These are phyloP conservation scores for Poeciliopsis presidionis DNA, from an alignment of 2,797 vertebrate genomes.

Conservation along the genomic window DNA sequence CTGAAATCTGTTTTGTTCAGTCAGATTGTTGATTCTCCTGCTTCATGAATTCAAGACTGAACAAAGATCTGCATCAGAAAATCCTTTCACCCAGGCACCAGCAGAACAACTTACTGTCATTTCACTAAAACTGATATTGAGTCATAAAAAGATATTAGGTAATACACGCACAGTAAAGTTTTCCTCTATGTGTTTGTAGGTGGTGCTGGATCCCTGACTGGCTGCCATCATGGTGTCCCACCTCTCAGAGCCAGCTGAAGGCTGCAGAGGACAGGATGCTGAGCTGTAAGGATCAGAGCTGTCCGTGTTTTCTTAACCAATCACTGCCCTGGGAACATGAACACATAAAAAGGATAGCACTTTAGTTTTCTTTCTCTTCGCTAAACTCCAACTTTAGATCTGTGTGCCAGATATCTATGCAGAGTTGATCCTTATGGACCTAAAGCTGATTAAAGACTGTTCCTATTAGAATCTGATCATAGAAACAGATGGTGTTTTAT, in stretches of 20 bases:
- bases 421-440: no score
- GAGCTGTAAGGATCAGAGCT: constrained; percentile 82
- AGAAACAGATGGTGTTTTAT: neutral
- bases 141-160: neutral
- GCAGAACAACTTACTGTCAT: neutral
- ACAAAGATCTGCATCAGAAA: neutral
- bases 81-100: neutral
- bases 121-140: neutral
- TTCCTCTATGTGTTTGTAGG: constrained; percentile 70
- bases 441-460: neutral
- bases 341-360: neutral
- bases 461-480: neutral
- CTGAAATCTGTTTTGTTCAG: neutral
- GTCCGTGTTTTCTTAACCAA: neutral
- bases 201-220: constrained; percentile 91
- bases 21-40: neutral
- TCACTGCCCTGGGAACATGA: neutral
- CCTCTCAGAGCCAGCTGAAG: constrained; percentile 87
- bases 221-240: constrained; percentile 95
- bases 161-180: neutral
- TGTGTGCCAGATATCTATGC: neutral
- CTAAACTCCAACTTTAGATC: neutral
- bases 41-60: neutral
- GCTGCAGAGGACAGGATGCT: constrained; percentile 92
- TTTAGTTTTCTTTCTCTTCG: neutral